These are phyloP conservation scores for Proterorhinus semilunaris DNA, from an alignment of 2,113 vertebrate species.

Conservation along the genomic window DNA sequence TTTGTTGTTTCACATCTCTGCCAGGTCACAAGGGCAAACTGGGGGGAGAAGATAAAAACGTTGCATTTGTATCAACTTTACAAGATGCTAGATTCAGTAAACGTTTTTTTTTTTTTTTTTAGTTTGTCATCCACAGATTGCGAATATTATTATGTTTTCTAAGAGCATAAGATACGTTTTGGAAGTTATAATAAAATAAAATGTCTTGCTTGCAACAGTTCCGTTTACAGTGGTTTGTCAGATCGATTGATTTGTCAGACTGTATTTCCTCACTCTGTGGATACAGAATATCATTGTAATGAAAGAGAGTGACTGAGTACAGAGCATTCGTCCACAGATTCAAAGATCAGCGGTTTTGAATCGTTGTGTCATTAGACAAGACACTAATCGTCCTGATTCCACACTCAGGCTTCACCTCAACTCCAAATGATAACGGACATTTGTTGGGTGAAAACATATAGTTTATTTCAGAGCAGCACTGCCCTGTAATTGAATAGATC, in stretches of 20 bases:
- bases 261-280: too few species aligned
- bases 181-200: too few species aligned
- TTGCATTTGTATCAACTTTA: conserved; percentile 45
- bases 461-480: conserved; percentile 32
- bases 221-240: too few species aligned
- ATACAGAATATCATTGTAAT: too few species aligned
- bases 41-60: conserved; percentile 59
- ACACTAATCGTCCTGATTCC: conserved; percentile 42
- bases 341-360: conserved; percentile 37
- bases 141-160: too few species aligned
- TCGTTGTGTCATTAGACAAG: conserved; percentile 53
- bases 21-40: conserved; percentile 62
- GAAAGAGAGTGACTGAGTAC: too few species aligned
- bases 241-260: too few species aligned
- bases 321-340: too few species aligned
- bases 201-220: too few species aligned
- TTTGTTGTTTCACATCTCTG: conserved; percentile 43
- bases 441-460: conserved; percentile 35
- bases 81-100: not conserved
- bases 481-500: conserved; percentile 57
- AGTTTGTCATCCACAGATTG: too few species aligned
- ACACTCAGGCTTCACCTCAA: conserved; percentile 28
- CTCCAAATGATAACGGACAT: conserved; percentile 38
- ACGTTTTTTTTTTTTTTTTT: conserved; percentile 42
- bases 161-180: too few species aligned